Base-by-base conservation (phyloP, 1,140 invertebrate genomes). In the Drosophila navojoa region DNA sequence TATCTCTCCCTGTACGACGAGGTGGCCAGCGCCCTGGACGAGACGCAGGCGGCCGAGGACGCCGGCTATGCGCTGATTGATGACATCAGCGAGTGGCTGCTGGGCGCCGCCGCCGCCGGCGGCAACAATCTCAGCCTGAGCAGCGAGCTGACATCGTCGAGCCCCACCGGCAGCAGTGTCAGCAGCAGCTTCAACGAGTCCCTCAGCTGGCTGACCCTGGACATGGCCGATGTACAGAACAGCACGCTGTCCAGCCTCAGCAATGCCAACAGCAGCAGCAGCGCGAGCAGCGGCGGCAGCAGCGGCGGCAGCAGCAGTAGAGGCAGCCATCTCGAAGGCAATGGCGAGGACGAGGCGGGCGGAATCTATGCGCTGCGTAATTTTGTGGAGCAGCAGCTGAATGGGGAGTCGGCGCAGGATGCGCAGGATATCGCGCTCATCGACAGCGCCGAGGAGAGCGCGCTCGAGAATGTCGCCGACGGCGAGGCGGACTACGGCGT, bases 381-480 rank as follows among this genome's bases (percentile, higher is more conserved):
- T 52, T 89, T 89, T 29, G 84, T 89, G 57, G 73, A 89, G 47
- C 84, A 89, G 50, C 84, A 89, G 54, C 57, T 87, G 67, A 69
- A 66, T 25, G 67, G 76, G 2, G 67, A 75, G 45, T 29, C 47
- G 32, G 62, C 53, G 29, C 85, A 59, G 42, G 77, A 75, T 47
- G 49, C 60, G 54, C 86, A 61, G 44, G 78, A 76, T 60, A 90
- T 91, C 50, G 90, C 90, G 22, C 62, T 91, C 42, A 91, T 91
- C 45, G 85, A 91, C 64, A 91, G 90, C 63, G 91, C 79, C 19
- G 82, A 87, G 79, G 91, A 91, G 77, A 81, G 75, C 7, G 87
- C 85, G 3, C 69, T 90, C 13, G 79, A 86, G 25, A 79, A 64
- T 13, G 81, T 87, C 35, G 81, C 67, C 22, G 81, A 85, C 45